Base-by-base conservation (phyloP, 1,140 invertebrate species). In the Bilobella aurantiaca region DNA sequence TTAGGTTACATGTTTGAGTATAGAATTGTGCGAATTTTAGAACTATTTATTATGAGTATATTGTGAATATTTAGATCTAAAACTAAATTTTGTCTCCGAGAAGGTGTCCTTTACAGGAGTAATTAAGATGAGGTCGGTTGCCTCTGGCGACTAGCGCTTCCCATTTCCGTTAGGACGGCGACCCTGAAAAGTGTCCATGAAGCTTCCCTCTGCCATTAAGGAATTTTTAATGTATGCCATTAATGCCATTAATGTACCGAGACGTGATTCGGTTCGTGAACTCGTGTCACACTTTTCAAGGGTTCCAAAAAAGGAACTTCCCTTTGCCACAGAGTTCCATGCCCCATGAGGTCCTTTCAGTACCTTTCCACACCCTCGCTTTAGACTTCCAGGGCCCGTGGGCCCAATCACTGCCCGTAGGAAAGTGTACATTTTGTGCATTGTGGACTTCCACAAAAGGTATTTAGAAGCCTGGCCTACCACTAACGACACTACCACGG, bases 381-480 rank as follows among this genome's bases (percentile, higher is more conserved):
- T 56, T 21, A 31, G 29, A 23, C 65, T 32, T 62, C 63, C 14
- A 58, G 65, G 67, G 67, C 2, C 67, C 67, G 23, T 68, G 46
- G n/a, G n/a, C 46, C 67, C 58, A 18, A 1, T 37, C 1, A 64
- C 58, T 0, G 3, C 30, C 18, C 2, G 58, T 1, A 14, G 63
- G 1, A 68, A 68, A 27, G 29, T 18, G 2, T 62, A 46, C 29
- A 53, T 42, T 5, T 8, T 68, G 1, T 27, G 32, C 18, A 31
- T 65, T 16, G 49, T 47, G n/a, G 37, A 58, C 28, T 57, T 64
- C n/a, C 21, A 58, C 2, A 68, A 58, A 1, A 37, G 67, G 0
- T 68, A 68, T 65, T 18, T 65, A 2, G 67, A 68, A 57, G 28
- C 23, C 28, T 61, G 5, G 2, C 58, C 67, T 2, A 23, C 34